Percentiles rank a stretch among this genome's conserved stretches.
These are phyloP conservation scores for Lasioglossum zephyrum DNA, from an alignment of 2,888 invertebrate genomes.

Conservation along the genomic window DNA sequence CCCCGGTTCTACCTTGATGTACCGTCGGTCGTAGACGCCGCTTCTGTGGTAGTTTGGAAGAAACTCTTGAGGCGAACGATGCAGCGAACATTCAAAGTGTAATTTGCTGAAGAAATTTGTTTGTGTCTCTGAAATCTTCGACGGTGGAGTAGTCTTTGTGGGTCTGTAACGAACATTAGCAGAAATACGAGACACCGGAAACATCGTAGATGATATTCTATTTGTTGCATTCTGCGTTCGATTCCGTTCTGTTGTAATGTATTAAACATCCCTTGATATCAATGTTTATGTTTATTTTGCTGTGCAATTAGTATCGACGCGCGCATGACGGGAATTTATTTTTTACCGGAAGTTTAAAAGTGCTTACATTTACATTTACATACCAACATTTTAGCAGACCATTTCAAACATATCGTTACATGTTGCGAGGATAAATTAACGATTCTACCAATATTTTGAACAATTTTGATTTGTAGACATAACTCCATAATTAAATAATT, in stretches of 20 bases:
- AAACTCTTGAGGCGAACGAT: neutral
- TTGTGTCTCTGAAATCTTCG: neutral
- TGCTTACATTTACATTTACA: too few species aligned
- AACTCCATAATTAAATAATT: too few species aligned
- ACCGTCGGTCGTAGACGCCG: neutral
- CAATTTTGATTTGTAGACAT: too few species aligned
- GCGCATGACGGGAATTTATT: neutral
- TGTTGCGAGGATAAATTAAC: too few species aligned
- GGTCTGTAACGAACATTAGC: neutral
- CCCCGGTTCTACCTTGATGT: neutral
- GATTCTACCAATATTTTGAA: too few species aligned
- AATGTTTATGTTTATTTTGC: neutral
- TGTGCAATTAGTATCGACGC: neutral
- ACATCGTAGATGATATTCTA: neutral
- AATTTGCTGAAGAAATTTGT: neutral
- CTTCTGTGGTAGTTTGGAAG: neutral
- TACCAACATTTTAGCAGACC: too few species aligned
- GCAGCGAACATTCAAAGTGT: constrained; percentile 2
- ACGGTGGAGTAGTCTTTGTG: neutral
- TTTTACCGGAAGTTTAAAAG: neutral
- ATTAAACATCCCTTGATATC: neutral
- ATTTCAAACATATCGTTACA: too few species aligned
- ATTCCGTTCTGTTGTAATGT: neutral
- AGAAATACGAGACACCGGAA: neutral
- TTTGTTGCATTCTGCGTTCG: too few species aligned